Evolutionary conservation across 2,113 vertebrate species (phyloP), one percentile per base, ranked within the genome.

Genomic region (Epinephelus cyanopodus): DNA sequence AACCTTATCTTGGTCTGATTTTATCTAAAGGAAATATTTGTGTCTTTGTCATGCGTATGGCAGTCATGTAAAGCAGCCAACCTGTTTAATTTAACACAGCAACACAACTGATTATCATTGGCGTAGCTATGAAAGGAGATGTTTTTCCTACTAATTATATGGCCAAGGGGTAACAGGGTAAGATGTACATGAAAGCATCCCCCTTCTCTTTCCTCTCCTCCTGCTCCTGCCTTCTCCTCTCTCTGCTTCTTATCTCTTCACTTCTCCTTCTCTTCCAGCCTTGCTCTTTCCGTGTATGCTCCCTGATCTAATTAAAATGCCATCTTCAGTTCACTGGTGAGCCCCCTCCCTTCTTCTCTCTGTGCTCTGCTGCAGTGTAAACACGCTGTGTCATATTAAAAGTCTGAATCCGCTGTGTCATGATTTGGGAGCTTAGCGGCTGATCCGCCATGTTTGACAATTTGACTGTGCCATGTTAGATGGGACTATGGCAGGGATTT

Each of bases 221-320:
- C 60, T 27, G 9, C 54, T 84, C n/a, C 53, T 29, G 9, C 73
- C 58, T 62, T 74, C 52, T 80, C 67, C 56, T 81, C 76, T 77
- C 74, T 61, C 29, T 42, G 54, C 74, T 23, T 80, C 83, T 86
- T 87, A 90, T 88, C 68, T 75, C 74, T 79, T 73, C 52, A 48
- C 79, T 79, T 71, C 84, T 81, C 47, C 65, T 60, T 74, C 68
- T 88, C 75, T 74, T 77, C 56, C 78, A 78, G 68, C 52, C 33
- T 87, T 18, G 11, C 56, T 83, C 81, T 84, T 72, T 87, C 81
- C 57, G 18, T 68, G 74, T 84, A 83, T 84, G 81, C 77, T 88
- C 87, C 85, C 90, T 82, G 79, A 89, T 92, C 86, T 93, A 91
- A 93, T 93, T 93, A 93, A 91, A 93, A 93, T 89, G 81, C 88